Base-by-base conservation (phyloP, 2,113 vertebrate species). In the Alaudala cheleensis region DNA sequence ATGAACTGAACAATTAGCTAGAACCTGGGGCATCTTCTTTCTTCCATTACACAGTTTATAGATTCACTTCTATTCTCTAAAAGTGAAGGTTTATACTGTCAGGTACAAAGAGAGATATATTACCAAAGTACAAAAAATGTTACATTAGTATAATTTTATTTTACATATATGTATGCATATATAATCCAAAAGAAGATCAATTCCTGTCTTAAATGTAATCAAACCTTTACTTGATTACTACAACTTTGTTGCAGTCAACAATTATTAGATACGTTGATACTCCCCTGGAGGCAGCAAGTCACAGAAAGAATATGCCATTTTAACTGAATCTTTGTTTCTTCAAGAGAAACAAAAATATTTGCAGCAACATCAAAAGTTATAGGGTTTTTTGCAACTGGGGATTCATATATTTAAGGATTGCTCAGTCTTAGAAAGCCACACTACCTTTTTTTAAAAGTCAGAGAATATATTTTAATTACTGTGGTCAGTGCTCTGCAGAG, bases 361-460 rank as follows among this genome's bases (percentile, higher is more conserved):
- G 3, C 2, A 3, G 3, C 47, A 56, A 80, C 26, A 26, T 29
- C 22, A 74, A 42, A 49, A 70, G 14, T 23, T 58, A 12, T 12
- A 12, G 3, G 3, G 0, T 31, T 3, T 54, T 84, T 45, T 85
- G 34, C 22, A 64, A 1, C n/a, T 20, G 33, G 78, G 4, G 2
- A 25, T 60, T 8, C 19, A 11, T 49, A 9, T 28, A 49, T 58
- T 81, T 81, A 70, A 34, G 44, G 23, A 66, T 42, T 79, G 10
- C 8, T 85, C 11, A 51, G 45, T 65, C 19, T 44, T 14, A 49
- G 11, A 66, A 88, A 58, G 51, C 18, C 69, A 22, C 7, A 26
- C 2, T 20, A 14, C 17, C 14, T 90, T 87, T 18, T 5, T 39
- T 21, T 70, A n/a, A 24, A 40, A 64, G 39, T 62, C 7, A 65